A percentile compares a stretch with the other conserved stretches of the same genome.
These are phyloP conservation scores for Folsomia manolachei DNA, from an alignment of 2,888 invertebrate species.

Conservation along the genomic window DNA sequence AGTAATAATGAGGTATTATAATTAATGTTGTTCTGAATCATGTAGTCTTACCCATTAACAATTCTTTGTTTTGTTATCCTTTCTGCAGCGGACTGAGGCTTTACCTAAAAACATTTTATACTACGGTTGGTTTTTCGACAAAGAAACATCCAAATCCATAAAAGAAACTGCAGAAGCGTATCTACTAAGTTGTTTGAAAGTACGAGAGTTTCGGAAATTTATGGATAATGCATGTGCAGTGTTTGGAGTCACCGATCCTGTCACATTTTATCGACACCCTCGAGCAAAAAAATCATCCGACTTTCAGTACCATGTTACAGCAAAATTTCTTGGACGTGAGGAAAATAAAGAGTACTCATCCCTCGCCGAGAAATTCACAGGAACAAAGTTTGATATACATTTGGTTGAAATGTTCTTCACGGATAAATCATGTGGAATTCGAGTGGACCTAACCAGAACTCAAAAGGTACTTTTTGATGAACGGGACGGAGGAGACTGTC, in stretches of 20 bases:
- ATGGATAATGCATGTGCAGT: slow-evolving; percentile 22
- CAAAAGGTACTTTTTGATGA: slow-evolving; percentile 52
- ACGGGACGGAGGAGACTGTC: slow-evolving; percentile 31
- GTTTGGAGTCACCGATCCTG: slow-evolving; percentile 25
- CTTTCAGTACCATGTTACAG: slow-evolving; percentile 30
- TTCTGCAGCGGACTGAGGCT: too few relatives aligned
- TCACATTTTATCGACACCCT: slow-evolving; percentile 27
- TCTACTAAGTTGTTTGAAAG: slow-evolving; percentile 14
- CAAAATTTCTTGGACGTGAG: slow-evolving; percentile 27
- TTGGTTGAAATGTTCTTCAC: slow-evolving; percentile 36
- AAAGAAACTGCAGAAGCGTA: slow-evolving; percentile 16
- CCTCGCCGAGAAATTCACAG: slow-evolving; percentile 13
- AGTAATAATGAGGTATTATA: background rate
- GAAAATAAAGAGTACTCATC: slow-evolving; percentile 22
- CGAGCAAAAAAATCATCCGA: slow-evolving; percentile 20
- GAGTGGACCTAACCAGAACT: slow-evolving; percentile 52
- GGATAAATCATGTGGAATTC: slow-evolving; percentile 52
- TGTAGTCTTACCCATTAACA: too few relatives aligned
- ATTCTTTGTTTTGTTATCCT: too few relatives aligned
- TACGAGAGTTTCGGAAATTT: slow-evolving; percentile 30
- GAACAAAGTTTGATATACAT: slow-evolving; percentile 25
- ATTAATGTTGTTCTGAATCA: slow-evolving; percentile 18
- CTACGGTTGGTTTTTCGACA: slow-evolving; percentile 34
- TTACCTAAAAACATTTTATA: slow-evolving; percentile 30
- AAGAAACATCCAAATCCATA: slow-evolving; percentile 14